phyloP scores from a whole-genome alignment of 2,797 vertebrate species.

The Esox lucius region DNA sequence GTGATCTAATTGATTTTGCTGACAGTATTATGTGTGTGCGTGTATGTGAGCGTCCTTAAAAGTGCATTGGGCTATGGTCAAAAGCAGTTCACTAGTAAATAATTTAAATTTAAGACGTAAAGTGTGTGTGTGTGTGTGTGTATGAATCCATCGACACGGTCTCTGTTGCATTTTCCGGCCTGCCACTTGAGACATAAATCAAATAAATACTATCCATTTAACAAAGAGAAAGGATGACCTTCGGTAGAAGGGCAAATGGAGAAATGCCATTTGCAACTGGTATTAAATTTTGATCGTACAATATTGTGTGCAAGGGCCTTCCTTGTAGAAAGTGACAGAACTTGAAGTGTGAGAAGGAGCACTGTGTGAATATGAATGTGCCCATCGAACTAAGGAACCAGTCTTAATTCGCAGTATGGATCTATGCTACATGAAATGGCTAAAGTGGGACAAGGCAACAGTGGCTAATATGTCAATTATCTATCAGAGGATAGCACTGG shows the following conservation, averaged over 20 bases:
- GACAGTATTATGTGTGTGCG: constrained; percentile 25
- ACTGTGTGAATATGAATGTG: constrained; percentile 31
- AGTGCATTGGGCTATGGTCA: neutral
- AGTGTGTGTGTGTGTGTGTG: constrained; percentile 33
- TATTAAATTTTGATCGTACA: constrained; percentile 36
- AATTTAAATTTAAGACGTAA: constrained; percentile 32
- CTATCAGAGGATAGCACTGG: neutral
- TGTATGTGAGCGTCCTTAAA: constrained; percentile 16
- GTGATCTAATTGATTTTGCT: constrained; percentile 29
- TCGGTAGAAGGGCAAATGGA: neutral
- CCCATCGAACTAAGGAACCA: constrained; percentile 7
- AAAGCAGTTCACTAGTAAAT: neutral
- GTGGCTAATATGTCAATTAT: neutral
- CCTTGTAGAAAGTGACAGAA: neutral
- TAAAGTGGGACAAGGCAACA: neutral
- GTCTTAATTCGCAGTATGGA: constrained; percentile 3
- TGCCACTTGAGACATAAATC: neutral
- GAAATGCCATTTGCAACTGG: neutral
- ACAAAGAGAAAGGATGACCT: neutral
- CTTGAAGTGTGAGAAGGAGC: constrained; percentile 21
- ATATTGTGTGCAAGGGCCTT: constrained; percentile 34
- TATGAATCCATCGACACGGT: neutral
- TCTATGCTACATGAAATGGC: neutral
- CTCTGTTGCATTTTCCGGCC: neutral
- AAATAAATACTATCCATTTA: neutral